Conservation (phyloP, 2,888 invertebrate genomes). For the Cataglyphis cursor region DNA sequence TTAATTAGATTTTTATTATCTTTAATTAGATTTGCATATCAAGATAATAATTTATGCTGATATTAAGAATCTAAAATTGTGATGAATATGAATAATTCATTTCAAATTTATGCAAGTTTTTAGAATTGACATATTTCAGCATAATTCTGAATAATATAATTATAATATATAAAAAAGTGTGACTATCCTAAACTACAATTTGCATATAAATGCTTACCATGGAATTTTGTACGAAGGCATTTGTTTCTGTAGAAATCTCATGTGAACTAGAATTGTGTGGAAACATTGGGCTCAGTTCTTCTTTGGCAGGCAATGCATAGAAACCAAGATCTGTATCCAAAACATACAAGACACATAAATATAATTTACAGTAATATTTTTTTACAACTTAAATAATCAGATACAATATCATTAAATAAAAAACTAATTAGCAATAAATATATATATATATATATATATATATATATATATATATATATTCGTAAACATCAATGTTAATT, state of each 20-base stretch:
- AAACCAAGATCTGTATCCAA: constrained; percentile 86
- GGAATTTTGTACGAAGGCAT: constrained; percentile 88
- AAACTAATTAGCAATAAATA: neutral
- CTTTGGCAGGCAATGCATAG: constrained; percentile 88
- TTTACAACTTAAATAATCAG: neutral
- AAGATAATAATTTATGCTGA: neutral
- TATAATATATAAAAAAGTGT: neutral
- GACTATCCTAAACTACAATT: neutral
- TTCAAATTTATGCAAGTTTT: neutral
- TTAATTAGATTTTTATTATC: neutral
- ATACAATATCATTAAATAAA: neutral
- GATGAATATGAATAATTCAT: constrained; percentile 15
- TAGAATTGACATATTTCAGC: neutral
- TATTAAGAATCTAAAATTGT: neutral
- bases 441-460: too few species aligned
- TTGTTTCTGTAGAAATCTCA: constrained; percentile 88
- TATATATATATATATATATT: neutral
- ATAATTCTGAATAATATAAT: neutral
- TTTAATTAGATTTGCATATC: neutral
- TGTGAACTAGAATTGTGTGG: constrained; percentile 88
- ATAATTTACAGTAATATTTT: neutral
- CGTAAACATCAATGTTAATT: neutral
- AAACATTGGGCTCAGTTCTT: constrained; percentile 88
- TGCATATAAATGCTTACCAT: constrained; percentile 82
- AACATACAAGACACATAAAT: constrained; percentile 40